Percentiles rank a stretch among this genome's conserved stretches.
Conservation (phyloP, 2,888 invertebrate species). For the Xestobium rufovillosum region DNA sequence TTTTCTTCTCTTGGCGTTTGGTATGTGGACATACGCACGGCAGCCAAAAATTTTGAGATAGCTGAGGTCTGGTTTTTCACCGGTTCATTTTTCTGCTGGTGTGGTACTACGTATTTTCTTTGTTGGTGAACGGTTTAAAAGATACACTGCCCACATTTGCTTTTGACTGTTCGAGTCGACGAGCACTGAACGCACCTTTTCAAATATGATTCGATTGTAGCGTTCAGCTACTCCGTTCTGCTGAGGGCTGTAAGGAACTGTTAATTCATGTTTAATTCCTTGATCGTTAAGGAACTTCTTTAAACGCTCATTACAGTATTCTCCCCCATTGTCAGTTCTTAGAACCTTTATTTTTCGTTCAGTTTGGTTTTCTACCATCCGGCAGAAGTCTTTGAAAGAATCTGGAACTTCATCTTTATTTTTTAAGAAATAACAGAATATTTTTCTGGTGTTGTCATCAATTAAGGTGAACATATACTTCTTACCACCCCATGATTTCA, state of each 20-base stretch:
- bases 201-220: slow-evolving; percentile 22
- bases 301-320: too few species aligned
- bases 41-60: slow-evolving; percentile 13
- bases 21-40: slow-evolving; percentile 11
- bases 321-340: slow-evolving; percentile 24
- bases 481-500: slow-evolving; percentile 5
- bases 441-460: slow-evolving; percentile 3
- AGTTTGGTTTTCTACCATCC: slow-evolving; percentile 25
- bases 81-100: slow-evolving; percentile 8
- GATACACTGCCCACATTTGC: slow-evolving; percentile 16
- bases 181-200: slow-evolving; percentile 24
- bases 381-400: slow-evolving; percentile 21
- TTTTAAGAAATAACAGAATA: slow-evolving; percentile 1
- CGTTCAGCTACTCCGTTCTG: slow-evolving; percentile 12
- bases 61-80: slow-evolving; percentile 7
- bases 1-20: slow-evolving; percentile 10
- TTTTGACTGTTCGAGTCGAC: slow-evolving; percentile 9
- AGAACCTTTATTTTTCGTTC: slow-evolving; percentile 21
- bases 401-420: neutral
- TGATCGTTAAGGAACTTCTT: neutral
- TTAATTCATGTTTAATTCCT: slow-evolving; percentile 10
- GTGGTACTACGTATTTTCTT: slow-evolving; percentile 9
- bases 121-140: slow-evolving; percentile 16
- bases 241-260: slow-evolving; percentile 8
- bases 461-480: slow-evolving; percentile 13